phyloP scores from a whole-genome alignment of 2,888 invertebrate genomes.

The Synergus gifuensis region DNA sequence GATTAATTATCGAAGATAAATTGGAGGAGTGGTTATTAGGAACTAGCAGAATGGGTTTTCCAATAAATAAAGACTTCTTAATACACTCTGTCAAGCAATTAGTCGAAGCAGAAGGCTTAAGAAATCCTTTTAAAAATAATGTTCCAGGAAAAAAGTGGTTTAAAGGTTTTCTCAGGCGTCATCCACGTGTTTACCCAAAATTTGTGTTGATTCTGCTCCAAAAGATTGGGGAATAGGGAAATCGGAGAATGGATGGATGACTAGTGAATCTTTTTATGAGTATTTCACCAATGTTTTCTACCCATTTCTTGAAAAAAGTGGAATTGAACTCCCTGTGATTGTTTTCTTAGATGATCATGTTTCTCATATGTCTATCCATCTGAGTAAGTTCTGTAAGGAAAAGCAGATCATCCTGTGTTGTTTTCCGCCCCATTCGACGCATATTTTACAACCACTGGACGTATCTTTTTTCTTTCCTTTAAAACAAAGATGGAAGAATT shows the following conservation, averaged over 20 bases:
- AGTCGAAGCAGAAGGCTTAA: conserved; percentile 44
- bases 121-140: conserved; percentile 45
- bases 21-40: too few relatives aligned
- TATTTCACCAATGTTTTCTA: conserved; percentile 57
- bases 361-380: conserved; percentile 58
- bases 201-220: background rate
- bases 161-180: conserved; percentile 53
- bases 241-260: conserved; percentile 62
- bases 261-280: conserved; percentile 56
- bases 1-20: too few relatives aligned
- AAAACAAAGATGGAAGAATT: conserved; percentile 56
- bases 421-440: conserved; percentile 59
- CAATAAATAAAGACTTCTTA: conserved; percentile 54
- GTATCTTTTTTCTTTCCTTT: conserved; percentile 39
- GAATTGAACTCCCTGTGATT: conserved; percentile 58
- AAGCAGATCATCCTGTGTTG: conserved; percentile 59
- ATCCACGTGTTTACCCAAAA: conserved; percentile 45
- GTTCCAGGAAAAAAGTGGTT: conserved; percentile 57
- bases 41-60: conserved; percentile 57
- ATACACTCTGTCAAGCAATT: conserved; percentile 55
- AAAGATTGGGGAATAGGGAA: conserved; percentile 54
- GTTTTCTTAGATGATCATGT: conserved; percentile 63
- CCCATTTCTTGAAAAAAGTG: conserved; percentile 53
- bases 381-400: conserved; percentile 59
- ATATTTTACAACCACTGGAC: conserved; percentile 2